Conservation (phyloP, 2,888 invertebrate genomes). For the Stenichneumon culpator region DNA sequence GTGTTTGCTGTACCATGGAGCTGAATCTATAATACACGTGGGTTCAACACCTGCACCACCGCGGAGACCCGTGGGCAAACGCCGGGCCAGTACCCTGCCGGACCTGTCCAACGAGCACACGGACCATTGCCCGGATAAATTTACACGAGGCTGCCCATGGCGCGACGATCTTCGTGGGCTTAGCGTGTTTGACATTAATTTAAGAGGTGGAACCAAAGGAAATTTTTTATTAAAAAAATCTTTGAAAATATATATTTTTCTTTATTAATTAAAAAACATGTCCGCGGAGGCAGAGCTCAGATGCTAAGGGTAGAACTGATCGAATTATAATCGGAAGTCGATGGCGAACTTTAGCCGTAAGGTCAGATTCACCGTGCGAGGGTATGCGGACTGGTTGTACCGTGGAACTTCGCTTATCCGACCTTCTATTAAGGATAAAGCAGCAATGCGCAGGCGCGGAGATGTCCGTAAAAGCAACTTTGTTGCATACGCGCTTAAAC, state of each 20-base stretch:
- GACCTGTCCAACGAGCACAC: background rate
- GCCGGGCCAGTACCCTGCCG: background rate
- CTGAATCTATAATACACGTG: constrained; percentile 12
- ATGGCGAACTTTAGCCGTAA: background rate
- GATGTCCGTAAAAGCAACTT: no score
- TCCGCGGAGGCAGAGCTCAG: background rate
- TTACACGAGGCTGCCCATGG: background rate
- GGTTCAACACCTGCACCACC: background rate
- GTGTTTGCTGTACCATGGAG: background rate
- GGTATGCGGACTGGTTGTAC: background rate
- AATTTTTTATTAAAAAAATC: no score
- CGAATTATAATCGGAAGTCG: background rate
- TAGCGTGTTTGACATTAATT: no score
- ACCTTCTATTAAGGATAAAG: no score
- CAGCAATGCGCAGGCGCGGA: no score
- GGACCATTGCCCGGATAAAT: background rate
- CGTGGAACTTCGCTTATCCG: no score
- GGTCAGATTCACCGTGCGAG: background rate
- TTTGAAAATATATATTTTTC: no score
- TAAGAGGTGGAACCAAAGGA: no score
- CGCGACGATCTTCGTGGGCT: background rate
- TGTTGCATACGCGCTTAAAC: no score
- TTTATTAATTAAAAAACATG: no score
- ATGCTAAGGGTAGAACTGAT: background rate
- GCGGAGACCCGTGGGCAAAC: background rate